phyloP scores from a whole-genome alignment of 2,797 vertebrate species.

The Petrocephalus schoutedeni region DNA sequence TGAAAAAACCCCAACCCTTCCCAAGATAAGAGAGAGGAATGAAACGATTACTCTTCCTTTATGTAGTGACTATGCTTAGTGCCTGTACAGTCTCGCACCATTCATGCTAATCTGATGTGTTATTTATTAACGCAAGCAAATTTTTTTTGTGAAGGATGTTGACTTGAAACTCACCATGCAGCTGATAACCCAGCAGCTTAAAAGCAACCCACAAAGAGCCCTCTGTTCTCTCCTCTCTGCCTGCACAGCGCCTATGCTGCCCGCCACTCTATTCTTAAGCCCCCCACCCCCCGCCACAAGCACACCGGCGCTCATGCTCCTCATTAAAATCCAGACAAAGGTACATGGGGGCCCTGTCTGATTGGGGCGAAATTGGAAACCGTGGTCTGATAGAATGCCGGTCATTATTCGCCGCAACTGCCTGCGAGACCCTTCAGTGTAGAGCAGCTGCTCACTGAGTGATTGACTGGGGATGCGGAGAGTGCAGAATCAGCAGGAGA shows the following conservation, averaged over 20 bases:
- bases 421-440: background rate
- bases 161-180: conserved; percentile 11
- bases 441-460: background rate
- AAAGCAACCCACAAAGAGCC: conserved; percentile 15
- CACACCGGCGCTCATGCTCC: background rate
- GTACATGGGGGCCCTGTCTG: background rate
- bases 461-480: background rate
- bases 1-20: background rate
- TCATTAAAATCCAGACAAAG: conserved; percentile 15
- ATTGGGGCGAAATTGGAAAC: background rate
- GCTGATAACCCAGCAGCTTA: conserved; percentile 20
- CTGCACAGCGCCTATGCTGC: background rate
- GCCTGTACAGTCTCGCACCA: background rate
- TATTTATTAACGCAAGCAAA: conserved; percentile 19
- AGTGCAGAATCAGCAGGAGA: background rate
- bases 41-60: background rate
- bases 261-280: conserved; percentile 1
- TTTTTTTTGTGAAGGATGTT: conserved; percentile 16
- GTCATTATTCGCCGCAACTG: background rate
- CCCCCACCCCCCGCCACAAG: background rate
- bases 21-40: background rate
- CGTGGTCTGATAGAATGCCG: background rate
- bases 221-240: conserved; percentile 19
- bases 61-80: background rate
- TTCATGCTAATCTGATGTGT: background rate